Evolutionary conservation across 2,113 vertebrate species (phyloP), one percentile per base, ranked within the genome.

Genomic region (Bambusicola thoracicus): DNA sequence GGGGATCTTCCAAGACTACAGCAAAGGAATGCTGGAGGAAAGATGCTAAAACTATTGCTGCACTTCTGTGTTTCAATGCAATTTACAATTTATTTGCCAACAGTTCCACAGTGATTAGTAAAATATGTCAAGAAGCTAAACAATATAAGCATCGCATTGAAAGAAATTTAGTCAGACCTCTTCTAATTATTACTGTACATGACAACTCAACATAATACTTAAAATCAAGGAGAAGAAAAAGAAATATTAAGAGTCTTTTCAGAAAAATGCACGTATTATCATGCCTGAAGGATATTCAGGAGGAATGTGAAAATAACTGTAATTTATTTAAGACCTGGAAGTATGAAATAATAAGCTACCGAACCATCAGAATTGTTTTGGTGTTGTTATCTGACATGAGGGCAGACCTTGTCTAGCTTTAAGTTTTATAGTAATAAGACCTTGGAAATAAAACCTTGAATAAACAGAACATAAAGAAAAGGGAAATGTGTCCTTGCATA

Each of bases 401-500:
- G 95, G 96, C 95, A 97, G 97, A 97, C 97, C 97, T 98, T 98
- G 97, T 98, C 97, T 97, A 79, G n/a, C 86, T 98, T 97, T 97
- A 98, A 97, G 97, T 97, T 98, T 97, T 97, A 97, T 97, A 97
- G 97, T 97, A 98, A 97, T 98, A 97, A 98, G 97, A 96, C 98
- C 98, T 98, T 98, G 98, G 97, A 97, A 98, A 97, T 96, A 97
- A 98, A 98, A 98, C 98, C 98, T 98, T 98, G 98, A 98, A 97
- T 97, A 95, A 98, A 97, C 85, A 80, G 93, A 97, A 97, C 96
- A 97, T 97, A 98, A 97, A 97, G 96, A 98, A 97, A 97, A 94
- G 96, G 97, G 90, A 98, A 98, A 97, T 95, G 91, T 98, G 98
- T 98, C 98, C 97, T 98, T 98, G 98, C 95, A 93, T 97, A 98